Evolutionary conservation across 1,140 invertebrate genomes (phyloP), one percentile per base, ranked within the genome.

Genomic region (Caenorhabditis latens): DNA sequence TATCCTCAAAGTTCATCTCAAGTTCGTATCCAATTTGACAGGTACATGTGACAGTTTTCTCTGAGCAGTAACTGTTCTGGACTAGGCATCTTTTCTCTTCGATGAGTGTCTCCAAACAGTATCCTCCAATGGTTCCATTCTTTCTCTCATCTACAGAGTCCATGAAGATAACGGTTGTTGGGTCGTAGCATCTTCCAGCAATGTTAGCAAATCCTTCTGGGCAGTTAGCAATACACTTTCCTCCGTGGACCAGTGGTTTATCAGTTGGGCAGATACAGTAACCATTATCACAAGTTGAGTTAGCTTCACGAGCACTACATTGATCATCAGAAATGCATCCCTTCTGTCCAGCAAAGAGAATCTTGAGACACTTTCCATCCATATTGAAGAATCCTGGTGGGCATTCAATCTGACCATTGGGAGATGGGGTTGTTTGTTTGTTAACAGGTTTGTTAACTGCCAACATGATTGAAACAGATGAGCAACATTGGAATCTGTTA

Each of bases 121-220:
- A 92, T 6, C 91, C 91, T 32, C 92, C 92, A 50, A 92, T 90
- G 16, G 91, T 92, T 48, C 91, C 91, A 84, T 92, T 92, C 46
- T 87, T 86, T 42, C 91, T 87, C 11, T 92, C 90, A 40, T 92
- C 91, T 1, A 92, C 91, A 32, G 92, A 93, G 86, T 92, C 91
- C 91, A 92, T 92, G 86, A 92, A 93, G 11, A 92, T 91, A 32
- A 92, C 89, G 11, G 91, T 92, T 24, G 92, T 93, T 40, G 93
- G 88, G 63, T 92, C 91, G 53, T 93, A 92, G 83, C 91, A 88
- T 82, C 87, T 86, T 48, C 90, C 89, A 83, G 91, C 91, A 84
- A 92, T 93, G 57, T 93, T 91, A 16, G 93, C 53, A 71, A 93
- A 93, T 32, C 92, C 91, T 42, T 92, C 91, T 32, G 91, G 91